Base-by-base conservation (phyloP, 1,140 invertebrate species). In the Rhopalosiphum maidis region DNA sequence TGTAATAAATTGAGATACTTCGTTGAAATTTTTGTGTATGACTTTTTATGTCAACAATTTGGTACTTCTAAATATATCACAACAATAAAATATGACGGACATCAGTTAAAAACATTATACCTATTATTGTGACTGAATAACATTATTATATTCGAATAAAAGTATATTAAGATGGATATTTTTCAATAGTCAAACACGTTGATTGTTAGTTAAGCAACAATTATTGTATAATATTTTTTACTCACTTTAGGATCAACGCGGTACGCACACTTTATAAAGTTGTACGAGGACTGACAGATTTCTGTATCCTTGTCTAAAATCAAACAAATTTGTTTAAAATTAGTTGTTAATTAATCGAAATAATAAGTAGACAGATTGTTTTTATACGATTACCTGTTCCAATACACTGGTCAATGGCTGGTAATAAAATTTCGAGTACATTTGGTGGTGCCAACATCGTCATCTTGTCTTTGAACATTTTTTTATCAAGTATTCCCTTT, bases 401-500 rank as follows among this genome's bases (percentile, higher is more conserved):
- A 2, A 25, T 25, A 25, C 83, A 85, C 25, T 85, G 23, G 5
- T 85, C 83, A 25, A 85, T 85, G 9, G 9, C 9, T 41, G 83
- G 83, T 85, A 85, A 85, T 30, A 85, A 41, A 41, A 85, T 43
- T 25, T 15, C 8, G 23, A 15, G 22, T 15, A 85, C 7, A 22
- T 85, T 85, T 8, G 83, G 83, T 3, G 83, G 83, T 11, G 83
- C 83, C 83, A 85, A 11, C 83, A 85, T 85, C 25, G 41, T 2
- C 83, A 85, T 85, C 22, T 85, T 85, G 41, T 85, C 83, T 41
- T 85, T 85, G 37, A 85, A 85, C 8, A 25, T 25, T 85, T 85
- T 85, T 41, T 85, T 85, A 23, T 85, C 83, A 2, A 85, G 21
- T 2, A 3, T 2, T 85, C 37, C 83, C 23, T 85, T 85, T 25